Evolutionary conservation across 2,888 invertebrate genomes (phyloP), one percentile per base, ranked within the genome.

Genomic region (Apamea sordens): DNA sequence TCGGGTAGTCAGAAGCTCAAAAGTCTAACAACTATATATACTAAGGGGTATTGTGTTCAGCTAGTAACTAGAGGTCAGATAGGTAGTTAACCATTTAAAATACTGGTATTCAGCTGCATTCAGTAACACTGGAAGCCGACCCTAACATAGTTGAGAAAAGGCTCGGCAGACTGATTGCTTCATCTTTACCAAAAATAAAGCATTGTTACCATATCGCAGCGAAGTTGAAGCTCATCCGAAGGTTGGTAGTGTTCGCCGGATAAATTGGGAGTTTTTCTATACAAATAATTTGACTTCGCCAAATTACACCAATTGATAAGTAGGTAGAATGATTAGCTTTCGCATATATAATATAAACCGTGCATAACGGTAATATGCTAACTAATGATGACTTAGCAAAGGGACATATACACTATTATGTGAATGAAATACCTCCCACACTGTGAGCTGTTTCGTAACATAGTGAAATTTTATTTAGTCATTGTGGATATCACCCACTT

Each of bases 341-440:
- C 69, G 32, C 0, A 1, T 65, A 47, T n/a, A 74, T 61, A 86
- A 47, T n/a, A 74, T 61, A 86, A 73, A 56, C 18, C 21, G 36
- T 36, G 0, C 32, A 36, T 70, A 68, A 61, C 59, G 28, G n/a
- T 61, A 61, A 76, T 11, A 41, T 64, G 83, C 67, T 36, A 15
- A 68, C 36, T 73, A 71, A 73, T 15, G 72, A 64, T 84, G 86
- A 86, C 50, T 53, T 50, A 28, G 86, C 73, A 47, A 83, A 73
- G 72, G 69, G 83, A 70, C 65, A 70, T 36, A 50, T 65, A 36
- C 61, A 77, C 11, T 44, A 71, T 56, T 71, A 44, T 63, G 41
- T 82, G 65, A 85, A 72, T 69, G 63, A 63, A 68, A 36, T 72
- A 76, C 67, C 70, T 56, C 83, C 67, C 32, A 85, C 70, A 56